phyloP scores from a whole-genome alignment of 2,888 invertebrate genomes.

The Habroteleia sp. region DNA sequence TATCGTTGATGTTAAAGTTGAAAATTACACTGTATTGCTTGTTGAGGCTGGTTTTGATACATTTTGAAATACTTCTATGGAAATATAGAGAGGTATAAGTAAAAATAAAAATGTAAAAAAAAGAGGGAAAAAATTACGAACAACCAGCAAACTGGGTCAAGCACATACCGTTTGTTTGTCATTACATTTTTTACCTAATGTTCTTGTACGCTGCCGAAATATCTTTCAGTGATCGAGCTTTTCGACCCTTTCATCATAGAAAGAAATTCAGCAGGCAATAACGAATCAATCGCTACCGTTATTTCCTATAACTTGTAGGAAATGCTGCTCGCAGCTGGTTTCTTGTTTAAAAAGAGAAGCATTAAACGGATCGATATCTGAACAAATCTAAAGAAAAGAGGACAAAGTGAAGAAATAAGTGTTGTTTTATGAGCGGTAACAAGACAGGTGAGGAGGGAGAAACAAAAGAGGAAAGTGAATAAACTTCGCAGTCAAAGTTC shows the following conservation, averaged over 20 bases:
- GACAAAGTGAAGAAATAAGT: slow-evolving; percentile 11
- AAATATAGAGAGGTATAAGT: too few species aligned
- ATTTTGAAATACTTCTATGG: too few species aligned
- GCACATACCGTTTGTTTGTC: slow-evolving; percentile 31
- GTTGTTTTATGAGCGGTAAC: slow-evolving; percentile 5
- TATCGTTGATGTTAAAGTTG: too few species aligned
- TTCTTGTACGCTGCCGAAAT: slow-evolving; percentile 14
- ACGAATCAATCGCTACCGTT: slow-evolving; percentile 36
- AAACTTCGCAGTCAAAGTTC: slow-evolving; percentile 56
- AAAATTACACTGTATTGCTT: too few species aligned
- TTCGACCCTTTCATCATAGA: slow-evolving; percentile 12
- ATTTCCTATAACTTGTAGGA: slow-evolving; percentile 10
- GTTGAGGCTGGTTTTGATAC: background rate
- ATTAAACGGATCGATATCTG: slow-evolving; percentile 4
- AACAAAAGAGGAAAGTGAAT: slow-evolving; percentile 29
- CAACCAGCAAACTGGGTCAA: slow-evolving; percentile 26
- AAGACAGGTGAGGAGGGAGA: slow-evolving; percentile 10
- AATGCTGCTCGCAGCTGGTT: slow-evolving; percentile 18
- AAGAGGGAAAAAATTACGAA: slow-evolving; percentile 8
- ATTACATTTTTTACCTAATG: slow-evolving; percentile 18
- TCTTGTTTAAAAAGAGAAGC: slow-evolving; percentile 16
- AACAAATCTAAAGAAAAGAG: slow-evolving; percentile 8
- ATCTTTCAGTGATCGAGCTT: slow-evolving; percentile 27
- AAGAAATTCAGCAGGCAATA: slow-evolving; percentile 17
- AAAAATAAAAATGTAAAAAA: background rate